These are phyloP conservation scores for Threskiornis aethiopicus DNA, from an alignment of 2,797 vertebrate species.

Conservation along the genomic window DNA sequence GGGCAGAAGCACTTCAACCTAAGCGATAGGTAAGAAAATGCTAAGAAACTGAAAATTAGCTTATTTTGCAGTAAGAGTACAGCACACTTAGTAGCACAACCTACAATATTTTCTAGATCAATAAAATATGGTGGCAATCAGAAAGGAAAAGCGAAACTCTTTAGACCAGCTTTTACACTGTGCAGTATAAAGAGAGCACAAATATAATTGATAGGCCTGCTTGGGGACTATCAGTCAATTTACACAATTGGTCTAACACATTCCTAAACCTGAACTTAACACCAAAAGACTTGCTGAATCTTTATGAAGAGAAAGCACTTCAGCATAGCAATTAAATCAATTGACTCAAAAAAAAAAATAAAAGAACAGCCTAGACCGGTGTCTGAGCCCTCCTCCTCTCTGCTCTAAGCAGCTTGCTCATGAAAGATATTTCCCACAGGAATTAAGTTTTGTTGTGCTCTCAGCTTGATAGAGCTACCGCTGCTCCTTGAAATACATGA, in stretches of 20 bases:
- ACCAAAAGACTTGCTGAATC: constrained; percentile 23
- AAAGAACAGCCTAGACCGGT: not conserved
- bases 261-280: constrained; percentile 41
- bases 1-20: not conserved
- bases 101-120: not conserved
- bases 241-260: constrained; percentile 25
- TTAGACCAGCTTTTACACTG: not conserved
- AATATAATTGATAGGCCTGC: constrained; percentile 4
- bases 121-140: not conserved
- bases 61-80: not conserved
- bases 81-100: not conserved
- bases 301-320: constrained; percentile 34
- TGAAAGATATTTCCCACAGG: constrained; percentile 58
- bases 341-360: not conserved
- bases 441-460: constrained; percentile 64
- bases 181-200: not conserved
- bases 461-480: constrained; percentile 45
- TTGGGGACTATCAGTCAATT: constrained; percentile 26
- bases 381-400: constrained; percentile 29
- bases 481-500: constrained; percentile 66
- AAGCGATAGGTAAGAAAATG: not conserved
- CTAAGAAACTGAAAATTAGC: not conserved
- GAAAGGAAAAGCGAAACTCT: not conserved
- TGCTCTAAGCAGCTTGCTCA: constrained; percentile 27
- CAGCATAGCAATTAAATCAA: constrained; percentile 44